Conservation (phyloP, 1,140 invertebrate species). For the Brachionus calyciflorus region DNA sequence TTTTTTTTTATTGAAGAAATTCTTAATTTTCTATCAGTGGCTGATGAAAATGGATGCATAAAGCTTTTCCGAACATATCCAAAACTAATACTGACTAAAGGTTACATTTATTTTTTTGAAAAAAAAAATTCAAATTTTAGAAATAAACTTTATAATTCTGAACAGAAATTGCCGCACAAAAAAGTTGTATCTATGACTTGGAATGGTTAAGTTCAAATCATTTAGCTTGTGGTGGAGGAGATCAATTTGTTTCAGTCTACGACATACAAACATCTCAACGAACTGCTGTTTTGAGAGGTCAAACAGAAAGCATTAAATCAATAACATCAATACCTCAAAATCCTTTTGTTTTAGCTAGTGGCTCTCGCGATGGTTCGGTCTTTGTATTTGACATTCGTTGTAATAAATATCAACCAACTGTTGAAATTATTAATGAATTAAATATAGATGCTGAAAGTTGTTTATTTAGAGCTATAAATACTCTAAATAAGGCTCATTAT, state of each 20-base stretch:
- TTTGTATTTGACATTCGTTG: slow-evolving; percentile 29
- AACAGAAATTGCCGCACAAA: slow-evolving; percentile 24
- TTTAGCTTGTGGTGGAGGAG: slow-evolving; percentile 31
- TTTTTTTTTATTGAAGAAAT: neutral
- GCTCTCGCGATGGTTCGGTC: slow-evolving; percentile 21
- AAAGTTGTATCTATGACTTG: slow-evolving; percentile 40
- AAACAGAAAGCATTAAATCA: slow-evolving; percentile 39
- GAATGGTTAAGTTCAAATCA: slow-evolving; percentile 37
- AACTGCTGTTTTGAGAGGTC: neutral
- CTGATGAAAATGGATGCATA: slow-evolving; percentile 39
- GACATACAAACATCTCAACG: slow-evolving; percentile 18
- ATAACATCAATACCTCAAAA: slow-evolving; percentile 7
- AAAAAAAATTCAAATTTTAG: neutral
- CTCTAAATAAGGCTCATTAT: slow-evolving; percentile 19
- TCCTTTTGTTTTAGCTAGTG: slow-evolving; percentile 27
- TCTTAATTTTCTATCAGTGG: slow-evolving; percentile 31
- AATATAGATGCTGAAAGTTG: neutral
- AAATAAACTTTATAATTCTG: neutral
- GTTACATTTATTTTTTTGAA: too few species aligned
- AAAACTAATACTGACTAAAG: slow-evolving; percentile 18
- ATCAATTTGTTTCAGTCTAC: slow-evolving; percentile 22
- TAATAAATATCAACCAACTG: slow-evolving; percentile 38
- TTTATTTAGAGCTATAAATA: slow-evolving; percentile 8
- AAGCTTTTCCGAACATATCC: slow-evolving; percentile 30
- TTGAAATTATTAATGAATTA: slow-evolving; percentile 7